These are phyloP conservation scores for Limnephilus lunatus DNA, from an alignment of 2,888 invertebrate genomes.

Conservation along the genomic window DNA sequence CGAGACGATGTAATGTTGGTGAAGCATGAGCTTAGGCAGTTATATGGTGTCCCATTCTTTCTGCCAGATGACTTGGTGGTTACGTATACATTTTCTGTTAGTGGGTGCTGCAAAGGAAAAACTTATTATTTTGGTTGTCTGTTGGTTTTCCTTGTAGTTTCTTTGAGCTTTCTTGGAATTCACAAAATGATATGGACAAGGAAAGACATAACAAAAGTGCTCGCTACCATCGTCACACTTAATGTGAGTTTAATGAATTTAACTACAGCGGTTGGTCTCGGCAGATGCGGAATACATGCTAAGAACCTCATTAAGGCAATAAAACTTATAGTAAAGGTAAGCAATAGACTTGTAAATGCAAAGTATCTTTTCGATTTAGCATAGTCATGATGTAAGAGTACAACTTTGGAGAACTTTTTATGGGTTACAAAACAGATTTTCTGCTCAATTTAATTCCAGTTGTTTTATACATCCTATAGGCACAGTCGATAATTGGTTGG, in stretches of 20 bases:
- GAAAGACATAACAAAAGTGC: neutral
- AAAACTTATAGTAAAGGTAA: constrained; percentile 32
- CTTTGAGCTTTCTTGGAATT: neutral
- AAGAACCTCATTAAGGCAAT: constrained; percentile 19
- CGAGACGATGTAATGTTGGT: too few species aligned
- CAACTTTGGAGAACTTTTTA: too few species aligned
- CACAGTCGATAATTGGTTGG: constrained; percentile 4
- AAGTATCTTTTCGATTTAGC: too few species aligned
- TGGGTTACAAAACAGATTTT: too few species aligned
- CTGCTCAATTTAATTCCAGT: too few species aligned
- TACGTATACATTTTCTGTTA: neutral
- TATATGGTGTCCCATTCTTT: too few species aligned
- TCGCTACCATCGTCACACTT: neutral
- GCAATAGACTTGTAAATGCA: neutral
- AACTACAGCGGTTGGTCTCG: neutral
- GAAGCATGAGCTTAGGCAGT: too few species aligned
- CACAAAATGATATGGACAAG: neutral
- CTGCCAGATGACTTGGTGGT: too few species aligned
- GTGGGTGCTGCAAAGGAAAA: neutral
- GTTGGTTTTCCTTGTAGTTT: neutral
- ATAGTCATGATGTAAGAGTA: too few species aligned
- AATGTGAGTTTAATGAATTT: neutral
- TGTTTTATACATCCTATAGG: neutral
- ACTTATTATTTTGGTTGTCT: neutral
- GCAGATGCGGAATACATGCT: constrained; percentile 10